Conservation (phyloP, 2,797 vertebrate species). For the Eulemur mongoz region DNA sequence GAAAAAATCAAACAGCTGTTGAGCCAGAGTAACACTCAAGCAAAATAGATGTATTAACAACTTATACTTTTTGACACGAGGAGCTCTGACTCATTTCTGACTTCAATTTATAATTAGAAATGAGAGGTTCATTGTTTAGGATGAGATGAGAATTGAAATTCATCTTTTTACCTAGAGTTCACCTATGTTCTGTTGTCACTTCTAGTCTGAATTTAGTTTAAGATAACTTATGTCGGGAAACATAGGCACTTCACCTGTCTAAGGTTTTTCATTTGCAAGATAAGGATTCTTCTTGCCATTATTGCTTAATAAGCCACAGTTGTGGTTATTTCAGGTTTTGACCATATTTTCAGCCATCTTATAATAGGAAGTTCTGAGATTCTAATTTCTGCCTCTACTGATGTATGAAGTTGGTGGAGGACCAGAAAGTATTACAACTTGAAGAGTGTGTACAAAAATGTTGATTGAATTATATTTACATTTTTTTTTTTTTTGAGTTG, state of each 20-base stretch:
- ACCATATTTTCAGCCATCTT: background rate
- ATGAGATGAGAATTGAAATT: constrained; percentile 32
- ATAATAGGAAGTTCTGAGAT: background rate
- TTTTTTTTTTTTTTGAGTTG: constrained; percentile 44
- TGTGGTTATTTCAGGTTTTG: constrained; percentile 40
- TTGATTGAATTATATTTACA: constrained; percentile 48
- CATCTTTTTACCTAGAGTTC: background rate
- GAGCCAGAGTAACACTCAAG: constrained; percentile 17
- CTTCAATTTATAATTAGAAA: background rate
- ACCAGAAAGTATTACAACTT: background rate
- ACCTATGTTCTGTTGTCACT: background rate
- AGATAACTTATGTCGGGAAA: constrained; percentile 11
- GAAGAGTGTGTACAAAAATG: background rate
- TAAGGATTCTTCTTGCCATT: constrained; percentile 27
- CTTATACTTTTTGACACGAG: background rate
- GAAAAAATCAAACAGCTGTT: background rate
- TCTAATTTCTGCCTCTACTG: constrained; percentile 37
- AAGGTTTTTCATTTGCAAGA: constrained; percentile 45
- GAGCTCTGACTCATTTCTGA: background rate
- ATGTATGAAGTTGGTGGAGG: background rate
- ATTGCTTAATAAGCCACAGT: background rate
- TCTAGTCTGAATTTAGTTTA: background rate
- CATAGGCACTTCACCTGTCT: background rate
- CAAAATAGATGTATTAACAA: constrained; percentile 32
- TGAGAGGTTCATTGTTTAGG: constrained; percentile 48